A percentile compares a stretch with the other conserved stretches of the same genome.
phyloP scores from a whole-genome alignment of 2,113 vertebrate species.

The Apteryx mantelli region DNA sequence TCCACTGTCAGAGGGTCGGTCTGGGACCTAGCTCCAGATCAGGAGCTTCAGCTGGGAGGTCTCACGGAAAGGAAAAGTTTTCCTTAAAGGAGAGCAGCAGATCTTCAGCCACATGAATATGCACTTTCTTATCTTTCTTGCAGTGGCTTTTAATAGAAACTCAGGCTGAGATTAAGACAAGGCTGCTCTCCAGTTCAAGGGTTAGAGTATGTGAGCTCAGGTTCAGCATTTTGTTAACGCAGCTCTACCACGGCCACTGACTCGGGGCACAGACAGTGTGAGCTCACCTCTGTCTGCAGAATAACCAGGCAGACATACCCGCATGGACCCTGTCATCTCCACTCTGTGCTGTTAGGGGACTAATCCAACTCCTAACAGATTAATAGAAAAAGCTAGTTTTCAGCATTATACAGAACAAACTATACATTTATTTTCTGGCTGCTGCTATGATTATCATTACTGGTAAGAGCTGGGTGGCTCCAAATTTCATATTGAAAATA shows the following conservation, averaged over 20 bases:
- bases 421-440: not conserved
- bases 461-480: not conserved
- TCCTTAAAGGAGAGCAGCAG: rapidly evolving
- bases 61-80: not conserved
- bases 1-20: too few relatives aligned
- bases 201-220: rapidly evolving
- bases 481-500: not conserved
- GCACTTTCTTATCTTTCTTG: not conserved
- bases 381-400: not conserved
- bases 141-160: not conserved
- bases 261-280: too few relatives aligned
- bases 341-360: rapidly evolving
- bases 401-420: not conserved
- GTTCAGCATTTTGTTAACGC: rapidly evolving
- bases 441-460: not conserved
- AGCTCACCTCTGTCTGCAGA: rapidly evolving
- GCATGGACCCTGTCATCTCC: not conserved
- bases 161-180: not conserved
- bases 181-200: not conserved
- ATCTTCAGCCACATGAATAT: rapidly evolving
- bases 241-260: too few relatives aligned
- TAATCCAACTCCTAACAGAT: not conserved
- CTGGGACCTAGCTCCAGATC: not conserved
- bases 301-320: not conserved
- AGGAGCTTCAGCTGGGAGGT: not conserved